Evolutionary conservation across 2,113 vertebrate species (phyloP), one percentile per base, ranked within the genome.

Genomic region (Carassius auratus): DNA sequence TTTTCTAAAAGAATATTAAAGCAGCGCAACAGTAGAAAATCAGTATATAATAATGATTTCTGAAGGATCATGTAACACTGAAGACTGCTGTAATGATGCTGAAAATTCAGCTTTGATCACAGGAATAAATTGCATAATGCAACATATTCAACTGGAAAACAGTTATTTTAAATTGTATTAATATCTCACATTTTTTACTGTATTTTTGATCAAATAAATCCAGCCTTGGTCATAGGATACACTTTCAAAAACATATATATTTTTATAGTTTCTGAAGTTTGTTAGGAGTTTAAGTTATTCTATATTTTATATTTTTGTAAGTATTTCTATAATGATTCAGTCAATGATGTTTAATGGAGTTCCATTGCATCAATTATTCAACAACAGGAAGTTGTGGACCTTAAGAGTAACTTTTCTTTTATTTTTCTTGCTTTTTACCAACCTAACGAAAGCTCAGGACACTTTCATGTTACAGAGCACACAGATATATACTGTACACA

Each of bases 331-430:
- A 64, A 26, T 26, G 4, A 2, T 64, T 12, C 61, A 13, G 61
- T 26, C 23, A 64, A 64, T 64, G n/a, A 62, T 62, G 23, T 62
- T 8, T 61, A 23, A 62, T 62, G 3, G n/a, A 64, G 57, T 21
- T 21, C 1, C 30, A 36, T 5, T 81, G 76, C 77, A 87, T 93
- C 76, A 91, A 91, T 90, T 89, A 91, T 92, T 94, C 55, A 92
- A 86, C 79, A 84, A 69, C 82, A 21, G 38, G 74, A 86, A 76
- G 76, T 84, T 86, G 52, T 84, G 73, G 7, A 57, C n/a, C 10
- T 48, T 6, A 19, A 73, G 87, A 85, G 87, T 62, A 15, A 75
- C 83, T 68, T 86, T 82, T 61, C 86, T 84, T 76, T 59, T 71
- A 87, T 87, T 73, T 86, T 68, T 85, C 55, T 90, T 89, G 87